phyloP scores from a whole-genome alignment of 2,113 vertebrate genomes.

The Carassius carassius region DNA sequence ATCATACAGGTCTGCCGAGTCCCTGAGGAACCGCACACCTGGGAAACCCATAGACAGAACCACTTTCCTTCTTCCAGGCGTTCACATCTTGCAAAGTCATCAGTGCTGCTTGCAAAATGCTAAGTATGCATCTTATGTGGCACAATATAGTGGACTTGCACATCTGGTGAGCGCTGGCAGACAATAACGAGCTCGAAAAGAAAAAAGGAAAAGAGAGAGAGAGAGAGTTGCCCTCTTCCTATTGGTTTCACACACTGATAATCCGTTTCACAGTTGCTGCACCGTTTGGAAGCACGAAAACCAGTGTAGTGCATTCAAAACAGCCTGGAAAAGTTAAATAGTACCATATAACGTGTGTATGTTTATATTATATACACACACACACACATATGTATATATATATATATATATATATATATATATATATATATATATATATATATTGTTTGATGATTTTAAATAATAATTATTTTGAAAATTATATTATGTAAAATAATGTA shows the following conservation, averaged over 20 bases:
- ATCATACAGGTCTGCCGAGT: background rate
- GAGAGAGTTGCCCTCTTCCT: background rate
- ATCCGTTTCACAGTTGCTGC: background rate
- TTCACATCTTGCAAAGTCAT: constrained; percentile 21
- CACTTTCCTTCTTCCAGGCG: background rate
- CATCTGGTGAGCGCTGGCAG: background rate
- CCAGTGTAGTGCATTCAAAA: background rate
- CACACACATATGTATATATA: too few relatives aligned
- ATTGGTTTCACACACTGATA: background rate
- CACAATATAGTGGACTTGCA: constrained; percentile 10
- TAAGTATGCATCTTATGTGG: background rate
- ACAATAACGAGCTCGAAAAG: background rate
- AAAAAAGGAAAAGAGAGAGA: background rate
- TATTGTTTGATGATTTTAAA: too few relatives aligned
- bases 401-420: too few relatives aligned
- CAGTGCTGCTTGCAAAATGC: constrained; percentile 16
- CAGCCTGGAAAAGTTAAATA: background rate
- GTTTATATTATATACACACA: too few relatives aligned
- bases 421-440: too few relatives aligned
- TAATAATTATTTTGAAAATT: too few relatives aligned
- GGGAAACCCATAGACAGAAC: constrained; percentile 9
- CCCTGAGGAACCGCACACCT: background rate
- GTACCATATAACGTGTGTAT: background rate
- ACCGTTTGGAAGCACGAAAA: background rate
- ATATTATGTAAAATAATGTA: too few relatives aligned